Evolutionary conservation across 2,888 invertebrate species (phyloP), one percentile per base, ranked within the genome.

Genomic region (Eudemis profundana): DNA sequence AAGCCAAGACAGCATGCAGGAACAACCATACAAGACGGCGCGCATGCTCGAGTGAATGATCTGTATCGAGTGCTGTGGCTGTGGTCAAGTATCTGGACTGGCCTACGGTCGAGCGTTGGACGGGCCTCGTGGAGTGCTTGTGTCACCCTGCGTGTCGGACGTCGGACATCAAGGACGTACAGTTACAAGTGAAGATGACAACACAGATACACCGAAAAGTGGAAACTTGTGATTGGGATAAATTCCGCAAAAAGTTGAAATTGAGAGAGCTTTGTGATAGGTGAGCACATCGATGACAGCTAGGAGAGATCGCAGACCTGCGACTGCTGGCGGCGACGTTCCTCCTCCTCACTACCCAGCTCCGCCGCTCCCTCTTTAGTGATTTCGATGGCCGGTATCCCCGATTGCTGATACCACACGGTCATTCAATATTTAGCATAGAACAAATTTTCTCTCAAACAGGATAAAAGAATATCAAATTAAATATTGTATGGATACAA

Each of bases 291-390:
- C 89, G 90, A 89, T 87, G 89, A 85, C 88, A 90, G 85, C 80
- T 84, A 86, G 86, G 84, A 90, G 87, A 86, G 86, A 87, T 84
- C 90, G 86, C 92, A 91, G 91, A 92, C 92, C 91, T 93, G 33
- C n/a, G n/a, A n/a, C 33, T 33, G 92, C 82, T 86, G 85, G 76
- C 88, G 89, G 79, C 87, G 89, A 72, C 84, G 87, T 74, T 91
- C 89, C 83, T 93, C 92, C 76, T 96, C 96, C 84, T 95, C 95
- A 84, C 94, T 95, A 88, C 94, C 93, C 91, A 95, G 94, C 86
- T 95, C 95, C 84, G 95, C 94, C 72, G 85, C 87, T 74, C 86
- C 86, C 85, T 97, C 96, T 94, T 96, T 96, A 84, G 96, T 96
- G 87, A 97, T 96, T 94, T 96, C 96, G 89, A 93, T 93, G 87